Base-by-base conservation (phyloP, 1,140 invertebrate genomes). In the Drosophila melanica region DNA sequence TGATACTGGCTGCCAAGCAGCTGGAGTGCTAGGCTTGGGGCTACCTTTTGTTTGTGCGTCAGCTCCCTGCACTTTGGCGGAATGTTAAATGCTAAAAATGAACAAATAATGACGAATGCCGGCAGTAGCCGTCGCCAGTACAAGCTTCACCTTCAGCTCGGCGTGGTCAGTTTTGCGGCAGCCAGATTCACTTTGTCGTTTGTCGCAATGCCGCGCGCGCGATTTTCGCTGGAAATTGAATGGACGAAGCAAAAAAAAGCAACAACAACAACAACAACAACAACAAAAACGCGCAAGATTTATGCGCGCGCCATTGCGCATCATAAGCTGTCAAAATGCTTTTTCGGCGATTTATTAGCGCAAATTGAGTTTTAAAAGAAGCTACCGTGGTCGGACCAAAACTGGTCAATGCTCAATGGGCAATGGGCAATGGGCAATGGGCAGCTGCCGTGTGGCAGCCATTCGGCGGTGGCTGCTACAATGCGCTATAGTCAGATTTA, bases 41-140 rank as follows among this genome's bases (percentile, higher is more conserved):
- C 45, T 59, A 23, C 45, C 45, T 51, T 65, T 57, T 47, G 67
- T 41, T 64, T 70, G 62, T 53, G 45, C 63, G 60, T 66, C 79
- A 73, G 44, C 62, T 27, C 23, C 37, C 55, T 41, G 73, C 44
- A 79, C 79, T 84, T 77, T 84, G 79, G 79, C 84, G 84, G 84
- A 89, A 89, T 89, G 79, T 89, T 89, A 89, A 89, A 89, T 77
- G 84, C 80, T 89, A 89, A 89, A 89, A 89, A 89, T 89, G 84
- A 89, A 89, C 84, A 89, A 89, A 89, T 89, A 89, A 89, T 89
- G 84, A 89, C 84, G 84, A 89, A 89, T 89, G 84, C 84, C 84
- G 69, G 50, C 73, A 69, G 73, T 44, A 27, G 42, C 47, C 9
- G n/a, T 75, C 10, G 33, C 33, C 66, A 57, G 63, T 39, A 16